Conservation (phyloP, 2,113 vertebrate genomes). For the Bujurquina vittata region DNA sequence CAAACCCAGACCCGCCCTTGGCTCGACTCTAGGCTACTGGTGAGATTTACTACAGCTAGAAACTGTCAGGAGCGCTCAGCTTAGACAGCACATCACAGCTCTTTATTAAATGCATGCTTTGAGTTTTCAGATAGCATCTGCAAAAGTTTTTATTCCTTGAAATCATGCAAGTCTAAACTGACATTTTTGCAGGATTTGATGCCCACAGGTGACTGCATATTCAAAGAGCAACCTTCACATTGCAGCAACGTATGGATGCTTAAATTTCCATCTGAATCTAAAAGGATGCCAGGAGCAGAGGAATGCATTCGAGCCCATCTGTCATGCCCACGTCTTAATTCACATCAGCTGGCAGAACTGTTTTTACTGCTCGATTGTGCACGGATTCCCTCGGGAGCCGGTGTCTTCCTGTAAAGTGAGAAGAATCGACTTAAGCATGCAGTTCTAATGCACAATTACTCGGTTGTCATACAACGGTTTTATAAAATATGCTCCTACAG, state of each 20-base stretch:
- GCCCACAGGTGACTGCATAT: background rate
- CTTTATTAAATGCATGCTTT: background rate
- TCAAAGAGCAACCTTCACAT: background rate
- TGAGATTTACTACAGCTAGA: conserved; percentile 43
- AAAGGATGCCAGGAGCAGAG: background rate
- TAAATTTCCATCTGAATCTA: background rate
- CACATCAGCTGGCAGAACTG: conserved; percentile 49
- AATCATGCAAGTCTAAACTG: background rate
- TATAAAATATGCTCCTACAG: conserved; percentile 10
- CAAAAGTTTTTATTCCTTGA: background rate
- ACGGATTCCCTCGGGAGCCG: background rate
- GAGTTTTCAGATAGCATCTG: background rate
- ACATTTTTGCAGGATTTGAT: background rate
- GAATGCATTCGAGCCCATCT: background rate
- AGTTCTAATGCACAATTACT: conserved; percentile 39
- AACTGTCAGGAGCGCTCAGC: background rate
- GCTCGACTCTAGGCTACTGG: conserved; percentile 2
- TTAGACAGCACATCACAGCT: background rate
- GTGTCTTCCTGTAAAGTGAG: background rate
- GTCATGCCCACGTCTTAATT: conserved; percentile 50
- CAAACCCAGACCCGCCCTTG: conserved; percentile 39
- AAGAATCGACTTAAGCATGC: conserved; percentile 31
- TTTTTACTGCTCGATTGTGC: conserved; percentile 31
- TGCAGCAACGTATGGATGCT: background rate
- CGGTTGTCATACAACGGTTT: conserved; percentile 50